Evolutionary conservation across 1,140 invertebrate genomes (phyloP).

Genomic region (Magallana angulata): DNA sequence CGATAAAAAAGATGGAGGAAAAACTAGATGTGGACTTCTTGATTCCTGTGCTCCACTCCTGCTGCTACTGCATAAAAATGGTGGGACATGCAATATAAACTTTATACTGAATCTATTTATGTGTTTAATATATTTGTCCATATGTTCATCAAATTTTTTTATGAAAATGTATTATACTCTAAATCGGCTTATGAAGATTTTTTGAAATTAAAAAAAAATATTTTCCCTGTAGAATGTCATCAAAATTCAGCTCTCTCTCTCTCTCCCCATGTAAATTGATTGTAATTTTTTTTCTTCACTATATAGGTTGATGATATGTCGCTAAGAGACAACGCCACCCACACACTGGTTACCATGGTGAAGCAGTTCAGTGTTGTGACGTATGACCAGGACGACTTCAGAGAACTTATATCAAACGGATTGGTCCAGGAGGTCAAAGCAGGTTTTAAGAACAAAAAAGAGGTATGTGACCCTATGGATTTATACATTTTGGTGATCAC

Average conservation of each 20-base stretch:
- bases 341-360: slow-evolving; percentile 86
- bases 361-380: slow-evolving; percentile 77
- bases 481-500: too few relatives aligned
- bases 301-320: slow-evolving; percentile 87
- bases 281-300: not conserved
- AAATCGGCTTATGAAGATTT: too few relatives aligned
- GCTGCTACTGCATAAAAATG: slow-evolving; percentile 87
- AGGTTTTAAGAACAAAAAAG: slow-evolving; percentile 82
- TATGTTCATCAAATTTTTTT: too few relatives aligned
- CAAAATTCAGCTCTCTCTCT: too few relatives aligned
- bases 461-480: slow-evolving; percentile 60
- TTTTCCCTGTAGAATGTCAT: too few relatives aligned
- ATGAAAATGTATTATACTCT: too few relatives aligned
- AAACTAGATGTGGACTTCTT: slow-evolving; percentile 82
- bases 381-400: slow-evolving; percentile 72
- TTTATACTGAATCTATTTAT: too few relatives aligned
- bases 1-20: slow-evolving; percentile 83
- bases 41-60: slow-evolving; percentile 89
- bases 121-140: too few relatives aligned
- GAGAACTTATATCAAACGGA: slow-evolving; percentile 87
- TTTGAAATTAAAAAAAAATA: too few relatives aligned
- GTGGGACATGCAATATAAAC: slow-evolving; percentile 68
- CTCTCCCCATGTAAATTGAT: too few relatives aligned
- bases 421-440: slow-evolving; percentile 85
- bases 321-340: slow-evolving; percentile 87